Evolutionary conservation across 2,797 vertebrate genomes (phyloP).

Genomic region (Aulostomus chinensis): DNA sequence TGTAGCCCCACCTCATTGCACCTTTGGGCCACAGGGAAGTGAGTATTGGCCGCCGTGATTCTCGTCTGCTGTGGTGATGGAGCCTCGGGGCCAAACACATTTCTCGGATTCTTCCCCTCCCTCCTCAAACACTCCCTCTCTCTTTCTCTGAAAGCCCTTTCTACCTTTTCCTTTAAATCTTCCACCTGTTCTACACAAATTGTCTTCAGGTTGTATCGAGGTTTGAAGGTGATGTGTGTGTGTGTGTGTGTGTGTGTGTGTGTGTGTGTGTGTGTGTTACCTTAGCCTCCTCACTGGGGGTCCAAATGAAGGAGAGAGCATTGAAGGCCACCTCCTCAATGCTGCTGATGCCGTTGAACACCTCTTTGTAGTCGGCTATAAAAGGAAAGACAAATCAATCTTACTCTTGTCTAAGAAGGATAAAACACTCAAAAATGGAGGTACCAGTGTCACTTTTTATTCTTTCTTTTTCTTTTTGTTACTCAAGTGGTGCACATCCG

Average conservation of each 20-base stretch:
- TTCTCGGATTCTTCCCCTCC: conserved; percentile 81
- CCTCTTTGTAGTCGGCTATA: conserved; percentile 96
- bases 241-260: too few species aligned
- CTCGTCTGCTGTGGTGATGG: conserved; percentile 69
- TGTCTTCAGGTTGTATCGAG: too few species aligned
- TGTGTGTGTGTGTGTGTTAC: conserved; percentile 69
- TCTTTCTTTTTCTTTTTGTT: too few species aligned
- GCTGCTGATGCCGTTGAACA: conserved; percentile 91
- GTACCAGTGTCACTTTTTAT: too few species aligned
- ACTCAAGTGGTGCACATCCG: too few species aligned
- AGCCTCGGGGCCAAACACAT: conserved; percentile 79
- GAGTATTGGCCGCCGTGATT: conserved; percentile 35
- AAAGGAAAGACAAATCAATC: conserved; percentile 12
- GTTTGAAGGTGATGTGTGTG: too few species aligned
- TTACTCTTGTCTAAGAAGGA: too few species aligned
- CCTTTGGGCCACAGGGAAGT: conserved; percentile 54
- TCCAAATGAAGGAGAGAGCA: conserved; percentile 95
- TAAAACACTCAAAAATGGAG: too few species aligned
- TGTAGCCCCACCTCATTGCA: conserved; percentile 52
- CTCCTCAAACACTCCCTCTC: conserved; percentile 64
- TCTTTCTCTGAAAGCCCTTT: conserved; percentile 29
- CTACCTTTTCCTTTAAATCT: conserved; percentile 32
- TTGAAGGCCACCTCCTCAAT: conserved; percentile 96
- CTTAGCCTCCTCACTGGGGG: conserved; percentile 94
- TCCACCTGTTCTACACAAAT: conserved; percentile 16